Evolutionary conservation across 64 coral and sea anemone species (phyloP).

Genomic region (Actinia equina): DNA sequence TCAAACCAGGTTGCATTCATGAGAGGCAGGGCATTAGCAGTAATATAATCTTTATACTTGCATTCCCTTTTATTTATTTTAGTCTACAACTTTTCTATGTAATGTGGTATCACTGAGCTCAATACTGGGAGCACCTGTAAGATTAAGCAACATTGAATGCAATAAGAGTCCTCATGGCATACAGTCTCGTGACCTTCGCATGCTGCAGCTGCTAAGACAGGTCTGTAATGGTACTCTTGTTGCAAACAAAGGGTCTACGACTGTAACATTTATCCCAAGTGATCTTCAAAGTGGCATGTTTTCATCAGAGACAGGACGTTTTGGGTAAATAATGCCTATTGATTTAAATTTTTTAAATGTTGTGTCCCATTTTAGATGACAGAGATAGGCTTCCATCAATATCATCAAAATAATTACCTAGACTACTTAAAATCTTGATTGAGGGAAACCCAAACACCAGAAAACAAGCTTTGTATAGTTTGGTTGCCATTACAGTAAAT

Average conservation of each 20-base stretch:
- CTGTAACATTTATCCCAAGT: slow-evolving; percentile 66
- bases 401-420: too few species aligned
- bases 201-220: slow-evolving; percentile 73
- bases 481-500: too few species aligned
- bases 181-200: slow-evolving; percentile 73
- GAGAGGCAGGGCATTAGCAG: too few species aligned
- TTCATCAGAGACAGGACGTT: slow-evolving; percentile 66
- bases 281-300: slow-evolving; percentile 72
- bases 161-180: slow-evolving; percentile 42
- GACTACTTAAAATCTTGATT: too few species aligned
- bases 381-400: too few species aligned
- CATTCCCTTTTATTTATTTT: background rate
- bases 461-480: background rate
- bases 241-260: slow-evolving; percentile 67
- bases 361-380: too few species aligned
- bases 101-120: slow-evolving; percentile 55
- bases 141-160: slow-evolving; percentile 51
- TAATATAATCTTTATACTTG: too few species aligned
- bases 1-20: too few species aligned
- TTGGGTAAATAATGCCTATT: slow-evolving; percentile 51
- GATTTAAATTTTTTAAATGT: too few species aligned
- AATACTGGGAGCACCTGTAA: slow-evolving; percentile 56
- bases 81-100: slow-evolving; percentile 56
- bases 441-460: slow-evolving; percentile 6
- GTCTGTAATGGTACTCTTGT: slow-evolving; percentile 86